Conservation (phyloP, 2,888 invertebrate species). For the Rapana venosa region DNA sequence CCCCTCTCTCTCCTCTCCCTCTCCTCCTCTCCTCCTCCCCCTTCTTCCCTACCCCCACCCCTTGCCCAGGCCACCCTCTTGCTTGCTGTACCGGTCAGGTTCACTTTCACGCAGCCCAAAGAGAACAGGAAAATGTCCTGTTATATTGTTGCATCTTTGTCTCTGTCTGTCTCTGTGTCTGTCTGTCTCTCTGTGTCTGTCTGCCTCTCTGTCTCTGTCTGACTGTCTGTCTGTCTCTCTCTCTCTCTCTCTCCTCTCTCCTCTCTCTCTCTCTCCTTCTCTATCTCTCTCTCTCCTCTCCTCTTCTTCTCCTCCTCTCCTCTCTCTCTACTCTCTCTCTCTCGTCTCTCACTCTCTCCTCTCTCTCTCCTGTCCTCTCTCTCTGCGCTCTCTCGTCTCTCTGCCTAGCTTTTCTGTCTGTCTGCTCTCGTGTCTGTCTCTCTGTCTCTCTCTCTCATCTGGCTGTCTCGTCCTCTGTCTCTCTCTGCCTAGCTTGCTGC, state of each 20-base stretch:
- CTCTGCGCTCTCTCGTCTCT: too few species aligned
- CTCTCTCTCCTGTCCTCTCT: too few species aligned
- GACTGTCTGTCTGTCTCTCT: neutral
- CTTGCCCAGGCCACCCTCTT: too few species aligned
- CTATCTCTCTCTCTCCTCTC: neutral
- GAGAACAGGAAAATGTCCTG: neutral
- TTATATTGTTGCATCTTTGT: neutral
- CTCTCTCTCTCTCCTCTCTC: too few species aligned
- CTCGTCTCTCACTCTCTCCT: too few species aligned
- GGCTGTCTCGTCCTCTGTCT: too few species aligned
- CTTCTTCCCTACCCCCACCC: neutral
- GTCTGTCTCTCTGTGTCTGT: neutral
- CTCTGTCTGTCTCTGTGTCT: neutral
- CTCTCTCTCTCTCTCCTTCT: neutral
- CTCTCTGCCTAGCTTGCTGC: too few species aligned
- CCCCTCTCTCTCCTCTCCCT: neutral
- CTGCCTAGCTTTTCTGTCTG: too few species aligned
- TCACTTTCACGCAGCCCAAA: neutral
- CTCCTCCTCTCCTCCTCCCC: neutral
- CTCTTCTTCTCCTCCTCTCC: neutral
- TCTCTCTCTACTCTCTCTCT: too few species aligned
- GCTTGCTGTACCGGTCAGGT: neutral
- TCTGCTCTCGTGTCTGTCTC: too few species aligned
- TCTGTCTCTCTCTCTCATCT: too few species aligned
- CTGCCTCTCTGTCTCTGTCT: neutral